Evolutionary conservation across 2,797 vertebrate genomes (phyloP), one percentile per base, ranked within the genome.

Genomic region (Phrynocephalus vlangalii): DNA sequence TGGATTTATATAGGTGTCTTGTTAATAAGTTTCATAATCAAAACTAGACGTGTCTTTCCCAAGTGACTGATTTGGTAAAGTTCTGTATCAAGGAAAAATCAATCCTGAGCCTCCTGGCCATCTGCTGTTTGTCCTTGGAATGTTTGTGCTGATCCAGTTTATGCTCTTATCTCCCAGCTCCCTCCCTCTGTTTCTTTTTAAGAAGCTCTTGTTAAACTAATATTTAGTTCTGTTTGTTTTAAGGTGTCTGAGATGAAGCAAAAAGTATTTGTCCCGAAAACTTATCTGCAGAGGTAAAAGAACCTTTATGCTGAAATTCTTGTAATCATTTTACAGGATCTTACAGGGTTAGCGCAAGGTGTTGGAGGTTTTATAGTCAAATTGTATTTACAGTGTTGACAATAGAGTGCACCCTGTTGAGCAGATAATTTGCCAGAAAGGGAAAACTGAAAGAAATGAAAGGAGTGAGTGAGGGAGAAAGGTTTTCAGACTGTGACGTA

Each of bases 211-310:
- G 5, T 52, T 68, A 6, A 85, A 81, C 18, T 28, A 63, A 60
- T 71, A 26, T 85, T 81, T 2, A 6, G 20, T 75, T 68, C 44
- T 2, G 24, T 88, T 60, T 83, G 1, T 89, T 91, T 81, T 79
- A 30, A 96, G 96, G 91, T 96, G 7, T 6, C 82, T 82, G 82
- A 91, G 90, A 92, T 94, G 20, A 95, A 95, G 90, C 82, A 2
- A 50, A 96, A 52, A 82, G 28, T 92, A 83, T 38, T 93, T 67
- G 67, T 87, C 5, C 85, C 83, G 80, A 93, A 86, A 33, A 0
- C 0, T 16, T 83, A 75, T 9, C 82, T 86, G 26, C 83, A 67
- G 86, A 91, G 84, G 87, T 88, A 88, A 7, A 30, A 30, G 30
- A 44, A 77, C 4, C 8, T 70, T 72, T 81, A 33, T n/a, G 5